Percentiles rank a stretch among this genome's conserved stretches.
phyloP scores from a whole-genome alignment of 2,888 invertebrate species.

The Zygogramma bicolorata region DNA sequence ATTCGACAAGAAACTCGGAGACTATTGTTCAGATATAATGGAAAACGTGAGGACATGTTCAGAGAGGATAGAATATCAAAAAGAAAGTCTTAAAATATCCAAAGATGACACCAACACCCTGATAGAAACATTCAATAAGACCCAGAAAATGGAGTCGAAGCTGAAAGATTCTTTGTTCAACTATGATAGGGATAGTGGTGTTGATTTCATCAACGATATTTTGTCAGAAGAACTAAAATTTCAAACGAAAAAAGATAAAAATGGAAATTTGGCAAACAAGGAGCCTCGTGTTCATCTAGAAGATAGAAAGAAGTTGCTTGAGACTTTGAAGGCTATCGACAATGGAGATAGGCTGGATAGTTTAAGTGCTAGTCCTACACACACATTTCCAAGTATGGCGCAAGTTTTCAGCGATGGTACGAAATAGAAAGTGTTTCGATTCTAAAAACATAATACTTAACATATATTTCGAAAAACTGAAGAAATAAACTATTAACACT shows the following conservation, averaged over 20 bases:
- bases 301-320: conserved; percentile 72
- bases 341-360: conserved; percentile 64
- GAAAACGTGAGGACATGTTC: conserved; percentile 54
- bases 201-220: conserved; percentile 59
- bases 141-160: conserved; percentile 69
- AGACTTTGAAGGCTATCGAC: conserved; percentile 75
- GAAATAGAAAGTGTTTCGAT: background rate
- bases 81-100: conserved; percentile 67
- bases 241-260: conserved; percentile 50
- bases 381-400: conserved; percentile 25
- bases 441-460: background rate
- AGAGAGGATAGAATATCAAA: conserved; percentile 67
- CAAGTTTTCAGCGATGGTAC: background rate
- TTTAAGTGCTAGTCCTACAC: conserved; percentile 40
- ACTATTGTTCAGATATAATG: conserved; percentile 56
- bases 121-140: conserved; percentile 68
- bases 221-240: conserved; percentile 60
- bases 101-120: conserved; percentile 69
- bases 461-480: conserved; percentile 21
- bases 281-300: conserved; percentile 56
- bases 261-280: conserved; percentile 44
- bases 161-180: conserved; percentile 58
- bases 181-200: conserved; percentile 51
- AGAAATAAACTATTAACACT: conserved; percentile 28
- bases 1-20: conserved; percentile 55